A percentile compares a stretch with the other conserved stretches of the same genome.
Conservation (phyloP, 1,140 invertebrate genomes). For the Batillaria attramentaria region DNA sequence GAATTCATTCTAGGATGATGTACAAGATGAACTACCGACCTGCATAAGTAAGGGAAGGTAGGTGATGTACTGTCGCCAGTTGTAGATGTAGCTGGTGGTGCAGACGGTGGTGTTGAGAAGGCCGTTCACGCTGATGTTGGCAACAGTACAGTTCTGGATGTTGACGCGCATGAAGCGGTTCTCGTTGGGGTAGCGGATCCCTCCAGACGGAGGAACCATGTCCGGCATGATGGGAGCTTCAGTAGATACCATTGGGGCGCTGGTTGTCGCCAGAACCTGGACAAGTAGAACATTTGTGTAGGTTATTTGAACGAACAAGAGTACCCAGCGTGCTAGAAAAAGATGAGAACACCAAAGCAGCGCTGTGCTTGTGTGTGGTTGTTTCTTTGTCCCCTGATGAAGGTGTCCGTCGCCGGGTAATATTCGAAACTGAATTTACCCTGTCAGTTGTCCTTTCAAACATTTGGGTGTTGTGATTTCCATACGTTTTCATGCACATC, state of each 20-base stretch:
- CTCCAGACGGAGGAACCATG: not conserved
- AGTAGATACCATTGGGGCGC: conserved; percentile 10
- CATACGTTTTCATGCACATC: too few relatives aligned
- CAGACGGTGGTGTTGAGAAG: conserved; percentile 45
- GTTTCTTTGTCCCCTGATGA: too few relatives aligned
- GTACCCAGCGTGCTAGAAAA: too few relatives aligned
- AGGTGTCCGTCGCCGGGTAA: too few relatives aligned
- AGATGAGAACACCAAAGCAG: too few relatives aligned
- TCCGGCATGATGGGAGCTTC: conserved; percentile 27
- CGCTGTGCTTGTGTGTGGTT: too few relatives aligned
- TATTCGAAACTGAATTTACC: too few relatives aligned
- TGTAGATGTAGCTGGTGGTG: conserved; percentile 37
- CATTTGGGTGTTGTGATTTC: too few relatives aligned
- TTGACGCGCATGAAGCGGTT: conserved; percentile 35
- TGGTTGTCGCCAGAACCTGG: not conserved
- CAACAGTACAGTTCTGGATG: conserved; percentile 37
- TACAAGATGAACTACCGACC: conserved; percentile 34
- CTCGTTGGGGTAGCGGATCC: conserved; percentile 15
- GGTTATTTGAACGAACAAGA: too few relatives aligned
- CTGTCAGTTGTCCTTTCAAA: too few relatives aligned
- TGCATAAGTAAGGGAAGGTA: conserved; percentile 54
- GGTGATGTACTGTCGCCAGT: conserved; percentile 46
- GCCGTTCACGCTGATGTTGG: conserved; percentile 34
- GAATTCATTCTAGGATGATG: too few relatives aligned
- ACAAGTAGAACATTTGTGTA: too few relatives aligned